Base-by-base conservation (phyloP, 2,888 invertebrate species). In the Lasioglossum malachurum region DNA sequence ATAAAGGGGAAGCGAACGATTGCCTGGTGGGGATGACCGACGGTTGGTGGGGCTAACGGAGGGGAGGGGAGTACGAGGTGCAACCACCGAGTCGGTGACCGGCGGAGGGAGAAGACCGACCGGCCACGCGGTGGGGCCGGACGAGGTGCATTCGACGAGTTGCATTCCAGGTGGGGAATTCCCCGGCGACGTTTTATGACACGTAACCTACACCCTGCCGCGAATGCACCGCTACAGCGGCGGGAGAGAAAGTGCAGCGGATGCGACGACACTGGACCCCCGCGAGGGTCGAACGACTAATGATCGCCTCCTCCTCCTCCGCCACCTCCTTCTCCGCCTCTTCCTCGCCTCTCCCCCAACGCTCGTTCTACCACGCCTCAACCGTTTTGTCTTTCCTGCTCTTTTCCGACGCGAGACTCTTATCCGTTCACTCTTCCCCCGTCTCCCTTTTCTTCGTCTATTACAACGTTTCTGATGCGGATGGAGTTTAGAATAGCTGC, bases 171-270 rank as follows among this genome's bases (percentile, higher is more conserved):
- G 89, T 88, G 90, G 89, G 91, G 90, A 89, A 91, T 90, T 86
- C 91, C 86, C 88, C 90, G 75, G 79, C 91, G 87, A 86, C 86
- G 88, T 87, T 91, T 88, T 82, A 75, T 67, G 75, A 82, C 84
- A 80, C 87, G 90, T 89, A 90, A 90, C 90, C 91, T 89, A 89
- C 89, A 91, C 91, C 91, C 91, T 91, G 91, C 86, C 82, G 80
- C 72, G 77, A 89, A 78, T 87, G 88, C 90, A 88, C 77, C 88
- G 85, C 84, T 71, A 78, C 83, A 67, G 67, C 81, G 84, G 85
- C 83, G 77, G 87, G 79, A 91, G 93, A 89, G 92, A 92, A 92
- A 92, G 91, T 92, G 88, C 92, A 89, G 92, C 92, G 93, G 92
- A 92, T 92, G 90, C 91, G 75, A 86, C 92, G 92, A 91, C 90